Evolutionary conservation across 2,113 vertebrate genomes (phyloP).

Genomic region (Bos taurus): DNA sequence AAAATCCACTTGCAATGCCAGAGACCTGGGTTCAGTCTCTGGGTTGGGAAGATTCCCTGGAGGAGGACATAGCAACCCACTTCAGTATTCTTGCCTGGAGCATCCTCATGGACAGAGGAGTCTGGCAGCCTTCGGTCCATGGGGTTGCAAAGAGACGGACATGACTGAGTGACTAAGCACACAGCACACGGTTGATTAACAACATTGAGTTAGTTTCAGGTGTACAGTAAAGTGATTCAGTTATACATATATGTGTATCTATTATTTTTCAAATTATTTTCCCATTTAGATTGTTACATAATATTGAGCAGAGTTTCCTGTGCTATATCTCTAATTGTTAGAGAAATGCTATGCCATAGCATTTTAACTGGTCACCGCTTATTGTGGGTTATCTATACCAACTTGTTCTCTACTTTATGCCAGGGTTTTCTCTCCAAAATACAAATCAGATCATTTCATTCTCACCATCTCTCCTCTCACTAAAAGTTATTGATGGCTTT

Average conservation of each 20-base stretch:
- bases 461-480: neutral
- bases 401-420: neutral
- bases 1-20: neutral
- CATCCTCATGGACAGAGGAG: neutral
- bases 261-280: neutral
- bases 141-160: neutral
- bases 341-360: neutral
- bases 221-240: neutral
- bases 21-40: neutral
- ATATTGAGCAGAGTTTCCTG: neutral
- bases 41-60: neutral
- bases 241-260: neutral
- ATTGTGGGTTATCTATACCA: neutral
- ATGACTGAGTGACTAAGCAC: neutral
- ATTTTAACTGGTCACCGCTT: neutral
- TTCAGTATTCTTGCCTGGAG: neutral
- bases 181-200: neutral
- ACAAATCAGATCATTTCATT: conserved; percentile 1
- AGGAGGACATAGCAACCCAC: neutral
- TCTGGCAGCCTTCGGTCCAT: neutral
- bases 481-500: neutral
- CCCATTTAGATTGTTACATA: neutral
- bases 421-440: neutral
- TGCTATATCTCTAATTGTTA: neutral
- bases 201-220: neutral